Base-by-base conservation (phyloP, 2,888 invertebrate genomes). In the Cistogaster globosa region DNA sequence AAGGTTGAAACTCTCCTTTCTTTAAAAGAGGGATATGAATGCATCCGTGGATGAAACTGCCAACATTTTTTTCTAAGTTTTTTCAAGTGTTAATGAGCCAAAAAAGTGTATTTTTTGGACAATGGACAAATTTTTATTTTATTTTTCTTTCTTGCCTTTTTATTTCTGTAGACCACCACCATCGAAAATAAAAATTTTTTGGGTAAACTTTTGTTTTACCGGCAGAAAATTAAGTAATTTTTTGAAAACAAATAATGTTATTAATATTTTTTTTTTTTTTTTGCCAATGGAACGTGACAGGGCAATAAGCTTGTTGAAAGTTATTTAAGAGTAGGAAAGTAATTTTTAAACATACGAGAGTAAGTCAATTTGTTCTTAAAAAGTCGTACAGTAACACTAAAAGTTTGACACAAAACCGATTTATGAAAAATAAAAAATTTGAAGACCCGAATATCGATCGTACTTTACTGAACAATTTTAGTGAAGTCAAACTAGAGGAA, bases 11-110 rank as follows among this genome's bases (percentile, higher is more conserved):
- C 38, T 32, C 57, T 75, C 60, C 48, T 9, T 20, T 38, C 14
- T 4, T 20, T 9, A 9, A 53, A 18, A 53, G 55, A 74, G 42
- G n/a, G 53, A 51, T 65, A 22, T 48, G 38, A 38, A 38, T 53
- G 22, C 53, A 42, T 48, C 51, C 42, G 51, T 51, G 18, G 9
- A 69, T 16, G 62, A 18, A 11, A 51, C 38, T 22, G 16, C 16
- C 14, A 48, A n/a, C 14, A 14, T 48, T n/a, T 12, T 9, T 38
- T 22, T 62, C 60, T 36, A 18, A 16, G 38, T 16, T 9, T 48
- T 68, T 16, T 55, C 45, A 85, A 85, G 85, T 85, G 85, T 82
- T 85, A 85, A 85, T 85, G 75, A 85, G 85, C 65, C 69, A 75
- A 82, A 55, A 32, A 85, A 75, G 32, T 63, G 51, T 55, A 14